Conservation (phyloP, 2,888 invertebrate genomes). For the Argyra leucocephala region DNA sequence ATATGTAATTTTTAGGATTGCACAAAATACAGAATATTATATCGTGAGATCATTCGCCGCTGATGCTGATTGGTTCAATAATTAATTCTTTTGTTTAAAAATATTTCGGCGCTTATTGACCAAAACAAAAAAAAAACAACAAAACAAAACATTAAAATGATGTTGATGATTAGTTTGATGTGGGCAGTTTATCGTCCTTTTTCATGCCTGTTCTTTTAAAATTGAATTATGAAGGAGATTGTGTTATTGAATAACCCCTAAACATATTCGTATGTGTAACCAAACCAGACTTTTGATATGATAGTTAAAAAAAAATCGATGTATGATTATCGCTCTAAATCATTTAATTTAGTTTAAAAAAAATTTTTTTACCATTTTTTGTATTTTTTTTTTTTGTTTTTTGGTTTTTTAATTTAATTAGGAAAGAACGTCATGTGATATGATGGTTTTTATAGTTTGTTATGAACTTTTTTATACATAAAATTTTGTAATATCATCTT, state of each 20-base stretch:
- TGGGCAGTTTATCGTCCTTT: slow-evolving; percentile 6
- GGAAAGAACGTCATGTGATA: neutral
- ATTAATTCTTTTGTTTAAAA: neutral
- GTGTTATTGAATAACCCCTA: neutral
- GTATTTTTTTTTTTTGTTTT: neutral
- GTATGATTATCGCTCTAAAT: too few species aligned
- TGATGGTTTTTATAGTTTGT: neutral
- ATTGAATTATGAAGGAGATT: neutral
- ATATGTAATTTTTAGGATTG: neutral
- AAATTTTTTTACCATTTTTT: too few species aligned
- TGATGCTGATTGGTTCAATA: neutral
- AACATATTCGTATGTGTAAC: neutral
- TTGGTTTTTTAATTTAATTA: neutral
- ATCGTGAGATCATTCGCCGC: neutral
- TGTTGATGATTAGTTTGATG: neutral
- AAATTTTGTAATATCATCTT: too few species aligned
- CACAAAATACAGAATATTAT: neutral
- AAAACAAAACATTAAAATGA: neutral
- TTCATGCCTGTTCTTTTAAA: neutral
- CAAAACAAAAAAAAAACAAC: neutral
- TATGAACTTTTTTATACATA: neutral
- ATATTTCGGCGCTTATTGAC: neutral
- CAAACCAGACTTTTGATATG: too few species aligned
- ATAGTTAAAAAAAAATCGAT: too few species aligned
- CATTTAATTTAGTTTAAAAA: too few species aligned